Evolutionary conservation across 2,888 invertebrate species (phyloP).

Genomic region (Pyrocoelia pectoralis): DNA sequence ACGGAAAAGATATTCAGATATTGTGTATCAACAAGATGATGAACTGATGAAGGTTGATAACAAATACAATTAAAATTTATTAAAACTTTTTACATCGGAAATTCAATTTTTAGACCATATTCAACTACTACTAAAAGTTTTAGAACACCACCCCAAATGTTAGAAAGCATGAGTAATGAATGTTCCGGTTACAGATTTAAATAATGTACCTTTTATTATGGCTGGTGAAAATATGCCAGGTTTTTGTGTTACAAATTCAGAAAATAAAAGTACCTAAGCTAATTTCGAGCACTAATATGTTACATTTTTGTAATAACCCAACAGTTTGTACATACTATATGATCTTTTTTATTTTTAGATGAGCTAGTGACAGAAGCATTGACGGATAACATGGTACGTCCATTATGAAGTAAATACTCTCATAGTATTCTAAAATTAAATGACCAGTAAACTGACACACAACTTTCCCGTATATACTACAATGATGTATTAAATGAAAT

Average conservation of each 20-base stretch:
- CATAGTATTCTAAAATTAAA: too few species aligned
- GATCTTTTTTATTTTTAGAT: conserved; percentile 1
- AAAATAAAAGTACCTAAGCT: background rate
- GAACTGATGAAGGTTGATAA: background rate
- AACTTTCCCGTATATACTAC: too few species aligned
- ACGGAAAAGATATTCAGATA: conserved; percentile 1
- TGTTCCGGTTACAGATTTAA: background rate
- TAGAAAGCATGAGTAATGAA: too few species aligned
- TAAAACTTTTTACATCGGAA: conserved; percentile 3
- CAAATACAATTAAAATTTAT: conserved; percentile 1
- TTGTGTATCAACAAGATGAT: background rate
- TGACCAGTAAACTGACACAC: too few species aligned
- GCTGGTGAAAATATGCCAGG: background rate
- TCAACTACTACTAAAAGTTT: background rate
- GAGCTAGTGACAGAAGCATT: background rate
- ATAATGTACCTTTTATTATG: background rate
- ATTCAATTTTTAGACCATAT: conserved; percentile 1
- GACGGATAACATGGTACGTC: background rate
- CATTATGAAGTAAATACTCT: too few species aligned
- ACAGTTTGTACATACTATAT: background rate
- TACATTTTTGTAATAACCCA: conserved; percentile 2
- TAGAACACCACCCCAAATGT: background rate
- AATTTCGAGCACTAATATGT: background rate
- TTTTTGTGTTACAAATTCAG: background rate
- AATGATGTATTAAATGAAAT: too few species aligned